Conservation (phyloP, 37 sponge, comb jelly and placozoan genomes). For the Chondrilla cf. caribensis region DNA sequence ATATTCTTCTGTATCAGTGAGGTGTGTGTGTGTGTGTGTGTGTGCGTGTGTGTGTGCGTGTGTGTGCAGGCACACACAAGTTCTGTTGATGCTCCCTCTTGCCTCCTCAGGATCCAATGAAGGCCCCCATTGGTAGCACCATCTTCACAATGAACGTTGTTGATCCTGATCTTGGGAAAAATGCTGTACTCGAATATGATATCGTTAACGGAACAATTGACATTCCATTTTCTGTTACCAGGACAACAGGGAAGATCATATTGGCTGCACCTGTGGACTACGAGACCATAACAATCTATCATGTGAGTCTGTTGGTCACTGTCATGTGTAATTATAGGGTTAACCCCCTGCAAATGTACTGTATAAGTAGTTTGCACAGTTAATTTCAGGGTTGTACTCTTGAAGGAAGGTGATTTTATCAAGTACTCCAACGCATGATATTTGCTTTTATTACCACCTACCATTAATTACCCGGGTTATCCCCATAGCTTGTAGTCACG, state of each 20-base stretch:
- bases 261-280: not conserved
- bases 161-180: not conserved
- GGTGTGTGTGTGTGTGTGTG: not conserved
- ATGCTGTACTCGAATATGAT: not conserved
- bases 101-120: not conserved
- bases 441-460: too few relatives aligned
- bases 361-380: too few relatives aligned
- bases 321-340: too few relatives aligned
- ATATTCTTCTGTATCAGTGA: constrained; percentile 1
- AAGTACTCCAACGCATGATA: not conserved
- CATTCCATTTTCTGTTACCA: not conserved
- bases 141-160: not conserved
- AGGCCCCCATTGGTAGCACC: not conserved
- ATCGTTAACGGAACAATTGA: not conserved
- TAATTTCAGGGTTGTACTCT: too few relatives aligned
- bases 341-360: too few relatives aligned
- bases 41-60: too few relatives aligned
- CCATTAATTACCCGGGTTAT: too few relatives aligned
- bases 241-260: not conserved
- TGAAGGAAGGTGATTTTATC: too few relatives aligned
- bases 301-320: not conserved
- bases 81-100: not conserved
- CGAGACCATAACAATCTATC: not conserved
- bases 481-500: not conserved
- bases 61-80: not conserved